phyloP scores from a whole-genome alignment of 2,888 invertebrate species.

The Caradrina kadenii region DNA sequence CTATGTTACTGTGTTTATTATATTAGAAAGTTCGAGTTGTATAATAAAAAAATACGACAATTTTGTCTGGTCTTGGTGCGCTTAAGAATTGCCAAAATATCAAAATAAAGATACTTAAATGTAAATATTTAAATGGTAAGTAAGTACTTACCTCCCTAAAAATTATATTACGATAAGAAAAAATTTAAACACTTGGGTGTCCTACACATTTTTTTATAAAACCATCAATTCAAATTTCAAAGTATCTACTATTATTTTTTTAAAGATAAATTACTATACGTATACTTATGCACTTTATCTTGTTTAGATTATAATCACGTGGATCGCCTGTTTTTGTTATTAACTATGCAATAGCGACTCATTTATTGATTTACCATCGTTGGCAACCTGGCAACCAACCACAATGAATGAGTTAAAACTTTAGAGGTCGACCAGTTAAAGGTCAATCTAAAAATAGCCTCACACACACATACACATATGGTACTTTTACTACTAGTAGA shows the following conservation, averaged over 20 bases:
- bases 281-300: background rate
- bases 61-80: too few relatives aligned
- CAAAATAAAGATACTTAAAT: too few relatives aligned
- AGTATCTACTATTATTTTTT: background rate
- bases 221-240: constrained; percentile 4
- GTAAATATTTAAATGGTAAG: too few relatives aligned
- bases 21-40: too few relatives aligned
- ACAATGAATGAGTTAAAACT: constrained; percentile 1
- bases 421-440: background rate
- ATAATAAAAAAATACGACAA: too few relatives aligned
- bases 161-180: too few relatives aligned
- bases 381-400: background rate
- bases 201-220: background rate
- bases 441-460: constrained; percentile 28
- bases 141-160: too few relatives aligned
- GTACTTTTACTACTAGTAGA: constrained; percentile 1
- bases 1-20: too few relatives aligned
- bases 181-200: too few relatives aligned
- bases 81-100: too few relatives aligned
- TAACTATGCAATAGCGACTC: background rate
- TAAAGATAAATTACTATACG: background rate
- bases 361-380: background rate
- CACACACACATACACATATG: background rate
- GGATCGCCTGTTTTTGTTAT: background rate
- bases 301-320: constrained; percentile 13